A percentile compares a stretch with the other conserved stretches of the same genome.
Conservation (phyloP, 2,113 vertebrate genomes). For the Motacilla tschutschensis region DNA sequence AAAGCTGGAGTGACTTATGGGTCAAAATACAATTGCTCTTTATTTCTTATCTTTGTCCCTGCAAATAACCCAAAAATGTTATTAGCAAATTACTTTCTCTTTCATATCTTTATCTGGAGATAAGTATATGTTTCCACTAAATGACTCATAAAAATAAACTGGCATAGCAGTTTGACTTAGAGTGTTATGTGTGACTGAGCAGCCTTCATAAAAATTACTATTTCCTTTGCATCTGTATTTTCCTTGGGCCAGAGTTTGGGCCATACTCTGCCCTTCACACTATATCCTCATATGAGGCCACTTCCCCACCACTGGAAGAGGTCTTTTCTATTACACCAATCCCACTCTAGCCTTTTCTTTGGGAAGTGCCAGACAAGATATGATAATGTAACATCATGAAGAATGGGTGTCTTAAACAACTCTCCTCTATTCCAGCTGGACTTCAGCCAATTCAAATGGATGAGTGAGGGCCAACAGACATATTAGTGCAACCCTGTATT, state of each 20-base stretch:
- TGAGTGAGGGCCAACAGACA: slow-evolving; percentile 43
- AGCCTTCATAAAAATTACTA: background rate
- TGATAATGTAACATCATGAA: background rate
- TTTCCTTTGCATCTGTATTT: background rate
- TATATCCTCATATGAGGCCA: background rate
- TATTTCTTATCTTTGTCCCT: background rate
- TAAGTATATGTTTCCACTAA: slow-evolving; percentile 8
- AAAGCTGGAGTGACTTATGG: slow-evolving; percentile 23
- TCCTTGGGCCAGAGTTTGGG: background rate
- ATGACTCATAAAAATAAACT: slow-evolving; percentile 27
- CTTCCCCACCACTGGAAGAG: background rate
- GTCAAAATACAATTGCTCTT: background rate
- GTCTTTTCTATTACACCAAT: background rate
- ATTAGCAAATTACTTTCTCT: slow-evolving; percentile 37
- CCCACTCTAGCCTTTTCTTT: background rate
- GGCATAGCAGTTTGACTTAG: background rate
- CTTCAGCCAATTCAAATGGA: slow-evolving; percentile 31
- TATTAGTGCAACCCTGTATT: slow-evolving; percentile 30
- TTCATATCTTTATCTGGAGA: background rate
- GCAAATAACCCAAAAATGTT: background rate
- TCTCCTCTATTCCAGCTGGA: slow-evolving; percentile 34
- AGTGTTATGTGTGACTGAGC: background rate
- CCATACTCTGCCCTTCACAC: background rate
- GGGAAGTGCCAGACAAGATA: background rate
- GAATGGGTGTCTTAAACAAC: slow-evolving; percentile 15